These are phyloP conservation scores for Empidonax traillii DNA, from an alignment of 2,113 vertebrate species.

Conservation along the genomic window DNA sequence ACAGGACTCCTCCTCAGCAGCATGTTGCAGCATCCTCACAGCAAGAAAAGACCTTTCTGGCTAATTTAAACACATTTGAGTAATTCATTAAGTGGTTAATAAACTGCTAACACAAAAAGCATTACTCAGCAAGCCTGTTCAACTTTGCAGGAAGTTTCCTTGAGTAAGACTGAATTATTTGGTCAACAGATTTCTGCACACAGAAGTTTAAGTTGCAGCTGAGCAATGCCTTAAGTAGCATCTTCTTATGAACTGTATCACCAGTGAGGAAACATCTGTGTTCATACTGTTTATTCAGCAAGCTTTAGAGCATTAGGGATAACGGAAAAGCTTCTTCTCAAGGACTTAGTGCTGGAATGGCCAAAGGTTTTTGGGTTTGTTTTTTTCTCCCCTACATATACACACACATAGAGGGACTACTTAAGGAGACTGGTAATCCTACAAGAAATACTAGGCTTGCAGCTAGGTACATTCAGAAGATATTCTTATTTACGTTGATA, in stretches of 20 bases:
- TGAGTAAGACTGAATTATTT: background rate
- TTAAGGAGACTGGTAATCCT: background rate
- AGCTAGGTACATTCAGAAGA: background rate
- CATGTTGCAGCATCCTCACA: background rate
- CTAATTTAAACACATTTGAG: background rate
- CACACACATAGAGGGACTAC: background rate
- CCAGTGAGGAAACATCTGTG: slow-evolving; percentile 55
- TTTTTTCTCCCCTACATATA: background rate
- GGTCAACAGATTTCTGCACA: background rate
- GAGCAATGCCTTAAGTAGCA: background rate
- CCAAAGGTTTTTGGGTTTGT: background rate
- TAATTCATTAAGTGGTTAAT: background rate
- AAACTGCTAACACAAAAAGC: background rate
- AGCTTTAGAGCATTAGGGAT: slow-evolving; percentile 12
- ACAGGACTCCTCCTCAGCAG: background rate
- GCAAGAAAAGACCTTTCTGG: background rate
- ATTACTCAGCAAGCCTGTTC: background rate
- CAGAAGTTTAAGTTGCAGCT: background rate
- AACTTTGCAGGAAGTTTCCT: background rate
- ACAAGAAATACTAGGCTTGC: background rate
- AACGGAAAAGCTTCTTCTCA: slow-evolving; percentile 41
- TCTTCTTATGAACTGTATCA: background rate
- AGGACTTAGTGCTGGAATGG: background rate
- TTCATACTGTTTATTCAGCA: slow-evolving; percentile 47
- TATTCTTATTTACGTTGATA: background rate